phyloP scores from a whole-genome alignment of 1,140 invertebrate species.

The Drosophila bocqueti region DNA sequence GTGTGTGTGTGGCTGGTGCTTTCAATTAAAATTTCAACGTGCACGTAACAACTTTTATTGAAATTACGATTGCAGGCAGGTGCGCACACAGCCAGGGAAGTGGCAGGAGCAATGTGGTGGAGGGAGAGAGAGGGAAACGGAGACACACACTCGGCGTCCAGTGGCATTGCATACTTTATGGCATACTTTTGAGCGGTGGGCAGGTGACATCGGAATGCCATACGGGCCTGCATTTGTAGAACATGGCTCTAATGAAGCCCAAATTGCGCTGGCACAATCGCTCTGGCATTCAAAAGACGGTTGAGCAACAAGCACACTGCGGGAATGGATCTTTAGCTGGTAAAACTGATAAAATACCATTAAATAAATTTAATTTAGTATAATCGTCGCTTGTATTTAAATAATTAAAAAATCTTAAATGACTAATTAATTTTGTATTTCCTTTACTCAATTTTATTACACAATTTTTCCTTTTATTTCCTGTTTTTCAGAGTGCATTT shows the following conservation, averaged over 20 bases:
- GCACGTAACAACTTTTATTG: slow-evolving; percentile 82
- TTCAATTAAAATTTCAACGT: slow-evolving; percentile 83
- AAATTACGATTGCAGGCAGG: slow-evolving; percentile 78
- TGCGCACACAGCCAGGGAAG: slow-evolving; percentile 43
- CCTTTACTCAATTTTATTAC: neutral
- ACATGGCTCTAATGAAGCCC: slow-evolving; percentile 69
- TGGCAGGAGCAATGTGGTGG: neutral
- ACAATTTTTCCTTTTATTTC: neutral
- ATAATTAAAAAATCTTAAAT: no score
- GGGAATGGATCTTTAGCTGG: neutral
- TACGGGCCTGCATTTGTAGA: slow-evolving; percentile 48
- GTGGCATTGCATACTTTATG: slow-evolving; percentile 66
- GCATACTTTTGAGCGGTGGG: slow-evolving; percentile 60
- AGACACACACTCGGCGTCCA: slow-evolving; percentile 44
- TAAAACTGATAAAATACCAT: neutral
- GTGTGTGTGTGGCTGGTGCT: slow-evolving; percentile 62
- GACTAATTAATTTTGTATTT: neutral
- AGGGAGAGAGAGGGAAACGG: neutral
- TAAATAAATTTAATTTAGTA: no score
- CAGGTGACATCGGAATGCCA: slow-evolving; percentile 48
- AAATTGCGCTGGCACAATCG: slow-evolving; percentile 41
- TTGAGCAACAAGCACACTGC: slow-evolving; percentile 53
- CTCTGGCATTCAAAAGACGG: slow-evolving; percentile 34
- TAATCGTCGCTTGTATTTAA: neutral
- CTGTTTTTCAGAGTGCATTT: slow-evolving; percentile 8